phyloP scores from a whole-genome alignment of 2,888 invertebrate species.

The Athrips mouffetella region DNA sequence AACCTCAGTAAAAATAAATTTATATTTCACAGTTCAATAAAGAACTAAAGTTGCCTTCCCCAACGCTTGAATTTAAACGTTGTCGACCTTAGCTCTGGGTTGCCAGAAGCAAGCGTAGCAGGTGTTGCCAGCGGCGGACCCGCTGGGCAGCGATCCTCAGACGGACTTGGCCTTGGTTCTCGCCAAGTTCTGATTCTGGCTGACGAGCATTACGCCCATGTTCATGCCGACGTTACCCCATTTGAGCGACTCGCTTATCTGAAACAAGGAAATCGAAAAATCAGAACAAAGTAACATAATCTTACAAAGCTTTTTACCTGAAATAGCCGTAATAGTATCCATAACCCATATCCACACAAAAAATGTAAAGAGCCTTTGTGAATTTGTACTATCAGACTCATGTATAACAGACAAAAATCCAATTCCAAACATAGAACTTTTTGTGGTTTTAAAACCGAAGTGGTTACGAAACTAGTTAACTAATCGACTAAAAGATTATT shows the following conservation, averaged over 20 bases:
- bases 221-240: slow-evolving; percentile 85
- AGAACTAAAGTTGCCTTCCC: slow-evolving; percentile 1
- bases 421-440: too few species aligned
- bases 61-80: slow-evolving; percentile 42
- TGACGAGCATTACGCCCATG: slow-evolving; percentile 82
- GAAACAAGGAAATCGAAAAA: slow-evolving; percentile 57
- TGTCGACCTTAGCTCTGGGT: slow-evolving; percentile 54
- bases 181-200: slow-evolving; percentile 59
- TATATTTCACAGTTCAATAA: not conserved
- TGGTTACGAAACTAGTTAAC: too few species aligned
- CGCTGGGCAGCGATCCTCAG: slow-evolving; percentile 63
- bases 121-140: slow-evolving; percentile 52
- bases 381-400: too few species aligned
- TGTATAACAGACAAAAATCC: too few species aligned
- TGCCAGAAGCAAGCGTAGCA: slow-evolving; percentile 67
- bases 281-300: not conserved
- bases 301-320: not conserved
- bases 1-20: not conserved
- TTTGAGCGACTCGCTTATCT: slow-evolving; percentile 84
- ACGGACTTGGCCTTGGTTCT: slow-evolving; percentile 68
- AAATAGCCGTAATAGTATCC: not conserved
- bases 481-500: too few species aligned
- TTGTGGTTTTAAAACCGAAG: too few species aligned
- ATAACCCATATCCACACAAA: too few species aligned
- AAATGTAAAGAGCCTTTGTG: too few species aligned